Base-by-base conservation (phyloP, 2,113 vertebrate genomes). In the Condylura cristata region DNA sequence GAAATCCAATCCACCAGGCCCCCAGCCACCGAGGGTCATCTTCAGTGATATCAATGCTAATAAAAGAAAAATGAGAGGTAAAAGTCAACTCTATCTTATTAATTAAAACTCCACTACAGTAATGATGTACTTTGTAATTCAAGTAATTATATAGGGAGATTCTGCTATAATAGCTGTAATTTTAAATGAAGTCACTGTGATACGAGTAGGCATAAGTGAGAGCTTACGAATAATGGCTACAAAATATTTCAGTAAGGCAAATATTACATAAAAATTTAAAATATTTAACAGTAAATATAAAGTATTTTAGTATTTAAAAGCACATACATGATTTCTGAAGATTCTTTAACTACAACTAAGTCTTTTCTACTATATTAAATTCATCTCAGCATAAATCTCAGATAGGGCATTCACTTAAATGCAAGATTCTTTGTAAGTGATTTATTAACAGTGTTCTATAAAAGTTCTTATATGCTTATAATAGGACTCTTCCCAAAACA, bases 1-100 rank as follows among this genome's bases (percentile, higher is more conserved):
- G 86, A 98, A 99, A 99, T 84, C 97, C 98, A 96, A 99, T 98
- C 99, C 98, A 99, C 99, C 99, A 99, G 2, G 98, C 98, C 48
- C 99, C 99, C 95, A 99, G 97, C 99, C 99, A 99, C 14, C 98
- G 97, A 6, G 98, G 98, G 76, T 99, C 98, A 96, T 97, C 96
- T 86, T 96, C 97, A 71, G 96, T 90, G 74, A 99, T 56, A 32
- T 91, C 60, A 46, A 44, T 11, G 71, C 90, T 90, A 17, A 53
- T 6, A 1, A 97, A 65, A 70, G 60, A 87, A 96, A 98, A 95
- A 89, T 76, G 46, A 79, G 3, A 82, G 11, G 61, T 14, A 70
- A 83, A 68, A 34, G 26, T 85, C 56, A 96, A n/a, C 26, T 41
- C 11, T 68, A 12, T 10, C 2, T 79, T 72, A 5, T 34, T 74